A percentile compares a stretch with the other conserved stretches of the same genome.
phyloP scores from a whole-genome alignment of 2,113 vertebrate species.

The human (Homo sapiens) region GRCh38 chr2:62780001-62780500 shows the following conservation, averaged over 20 bases:
- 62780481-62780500: constrained; percentile 72
- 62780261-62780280: constrained; percentile 71
- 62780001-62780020: neutral
- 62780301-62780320: constrained; percentile 80
- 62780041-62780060: neutral
- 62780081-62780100: neutral
- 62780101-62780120: constrained; percentile 51
- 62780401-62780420: constrained; percentile 77
- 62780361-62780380: constrained; percentile 76
- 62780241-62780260: constrained; percentile 68
- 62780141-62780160: constrained; percentile 68
- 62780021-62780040: neutral
- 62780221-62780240: neutral
- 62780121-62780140: neutral
- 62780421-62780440: constrained; percentile 67
- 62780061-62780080: neutral
- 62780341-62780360: constrained; percentile 77
- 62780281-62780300: constrained; percentile 74
- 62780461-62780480: constrained; percentile 20
- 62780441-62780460: constrained; percentile 66
- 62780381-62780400: constrained; percentile 67
- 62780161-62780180: neutral
- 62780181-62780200: constrained; percentile 43
- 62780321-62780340: constrained; percentile 77
- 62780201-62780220: constrained; percentile 52